Percentiles rank a stretch among this genome's conserved stretches.
Conservation (phyloP, 2,113 vertebrate species). For the Azemiops feae region DNA sequence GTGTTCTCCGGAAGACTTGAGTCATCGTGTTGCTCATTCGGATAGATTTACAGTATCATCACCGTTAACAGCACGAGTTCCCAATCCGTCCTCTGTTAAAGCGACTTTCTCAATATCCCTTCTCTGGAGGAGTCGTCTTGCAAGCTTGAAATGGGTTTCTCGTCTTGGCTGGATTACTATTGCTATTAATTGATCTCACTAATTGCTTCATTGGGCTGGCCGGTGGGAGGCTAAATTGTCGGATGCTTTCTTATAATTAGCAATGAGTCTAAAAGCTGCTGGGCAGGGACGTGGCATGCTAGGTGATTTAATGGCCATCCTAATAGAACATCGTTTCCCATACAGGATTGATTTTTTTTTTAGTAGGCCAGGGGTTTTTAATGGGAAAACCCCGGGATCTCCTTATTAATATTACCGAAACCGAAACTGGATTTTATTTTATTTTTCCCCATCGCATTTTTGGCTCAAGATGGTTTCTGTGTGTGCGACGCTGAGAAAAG, state of each 20-base stretch:
- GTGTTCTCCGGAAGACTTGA: not conserved
- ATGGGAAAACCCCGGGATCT: not conserved
- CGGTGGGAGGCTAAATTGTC: not conserved
- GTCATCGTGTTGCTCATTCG: not conserved
- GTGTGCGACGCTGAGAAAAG: not conserved
- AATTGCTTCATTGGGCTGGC: not conserved
- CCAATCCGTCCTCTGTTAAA: not conserved
- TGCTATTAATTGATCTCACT: not conserved
- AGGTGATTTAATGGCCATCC: not conserved
- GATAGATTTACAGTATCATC: not conserved
- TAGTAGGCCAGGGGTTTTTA: not conserved
- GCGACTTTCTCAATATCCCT: not conserved
- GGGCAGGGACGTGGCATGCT: not conserved
- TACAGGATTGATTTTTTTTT: too few species aligned
- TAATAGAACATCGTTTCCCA: not conserved
- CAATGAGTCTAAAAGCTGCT: not conserved
- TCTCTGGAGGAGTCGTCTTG: not conserved
- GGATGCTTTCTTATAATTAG: not conserved
- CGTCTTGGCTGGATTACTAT: not conserved
- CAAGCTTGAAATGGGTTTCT: not conserved
- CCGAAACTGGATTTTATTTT: not conserved
- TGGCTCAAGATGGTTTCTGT: not conserved
- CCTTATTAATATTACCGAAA: not conserved
- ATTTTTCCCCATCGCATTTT: too few species aligned
- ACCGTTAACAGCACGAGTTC: not conserved